Conservation (phyloP, 2,888 invertebrate species). For the Rotaria socialis region DNA sequence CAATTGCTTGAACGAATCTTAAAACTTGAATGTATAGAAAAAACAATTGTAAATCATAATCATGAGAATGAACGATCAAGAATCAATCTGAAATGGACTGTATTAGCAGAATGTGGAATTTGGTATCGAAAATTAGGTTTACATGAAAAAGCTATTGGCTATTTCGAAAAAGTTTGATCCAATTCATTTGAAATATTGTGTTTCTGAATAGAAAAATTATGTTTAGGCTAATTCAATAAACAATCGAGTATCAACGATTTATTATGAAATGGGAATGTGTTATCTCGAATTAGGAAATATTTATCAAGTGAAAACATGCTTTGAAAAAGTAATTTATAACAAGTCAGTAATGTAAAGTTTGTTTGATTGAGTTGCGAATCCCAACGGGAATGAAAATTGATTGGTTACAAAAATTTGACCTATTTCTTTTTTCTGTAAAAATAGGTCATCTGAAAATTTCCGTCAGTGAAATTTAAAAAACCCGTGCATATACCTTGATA, state of each 20-base stretch:
- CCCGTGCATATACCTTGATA: too few relatives aligned
- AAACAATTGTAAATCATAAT: not conserved
- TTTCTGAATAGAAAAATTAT: not conserved
- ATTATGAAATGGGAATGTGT: slow-evolving; percentile 24
- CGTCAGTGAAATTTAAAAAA: too few relatives aligned
- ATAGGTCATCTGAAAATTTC: too few relatives aligned
- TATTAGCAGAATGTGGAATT: slow-evolving; percentile 4
- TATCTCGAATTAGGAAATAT: slow-evolving; percentile 7
- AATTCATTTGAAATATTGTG: too few relatives aligned
- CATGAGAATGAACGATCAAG: slow-evolving; percentile 2
- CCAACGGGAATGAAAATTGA: too few relatives aligned
- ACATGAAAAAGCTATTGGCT: not conserved
- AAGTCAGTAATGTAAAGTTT: too few relatives aligned
- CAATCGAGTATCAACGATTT: not conserved
- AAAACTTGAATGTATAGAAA: slow-evolving; percentile 32
- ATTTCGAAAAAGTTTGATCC: not conserved
- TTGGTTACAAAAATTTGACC: too few relatives aligned
- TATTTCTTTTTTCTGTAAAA: too few relatives aligned
- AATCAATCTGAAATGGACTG: slow-evolving; percentile 12
- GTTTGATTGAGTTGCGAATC: too few relatives aligned
- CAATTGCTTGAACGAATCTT: not conserved
- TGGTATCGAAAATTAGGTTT: not conserved
- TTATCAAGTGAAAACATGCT: slow-evolving; percentile 1
- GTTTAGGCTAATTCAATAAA: not conserved
- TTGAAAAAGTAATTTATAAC: not conserved